Conservation (phyloP, 1,140 invertebrate species). For the Thereuonema tuberculata region DNA sequence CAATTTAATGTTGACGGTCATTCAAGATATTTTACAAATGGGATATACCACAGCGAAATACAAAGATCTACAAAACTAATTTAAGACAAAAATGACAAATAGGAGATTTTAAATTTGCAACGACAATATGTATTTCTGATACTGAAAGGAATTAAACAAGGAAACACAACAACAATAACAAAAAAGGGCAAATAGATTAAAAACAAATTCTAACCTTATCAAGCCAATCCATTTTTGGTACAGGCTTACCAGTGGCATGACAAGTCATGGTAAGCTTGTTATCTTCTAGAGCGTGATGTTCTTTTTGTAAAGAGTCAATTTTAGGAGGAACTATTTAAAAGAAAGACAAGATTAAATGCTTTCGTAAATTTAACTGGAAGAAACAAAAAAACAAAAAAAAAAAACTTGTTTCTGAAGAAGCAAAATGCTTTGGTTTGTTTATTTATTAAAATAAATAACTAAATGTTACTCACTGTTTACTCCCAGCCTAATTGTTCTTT, state of each 20-base stretch:
- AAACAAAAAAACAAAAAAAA: not conserved
- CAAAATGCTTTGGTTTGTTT: not conserved
- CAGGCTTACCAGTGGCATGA: constrained; percentile 63
- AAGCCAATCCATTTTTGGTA: constrained; percentile 65
- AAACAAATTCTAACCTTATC: constrained; percentile 16
- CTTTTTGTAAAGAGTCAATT: constrained; percentile 42
- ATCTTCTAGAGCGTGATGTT: constrained; percentile 57
- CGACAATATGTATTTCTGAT: too few species aligned
- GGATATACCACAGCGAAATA: too few species aligned
- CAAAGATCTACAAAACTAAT: too few species aligned
- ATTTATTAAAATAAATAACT: too few species aligned
- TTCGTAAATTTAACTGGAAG: not conserved
- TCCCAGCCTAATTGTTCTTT: constrained; percentile 59
- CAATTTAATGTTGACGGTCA: too few species aligned
- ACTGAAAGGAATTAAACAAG: too few species aligned
- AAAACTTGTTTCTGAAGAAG: not conserved
- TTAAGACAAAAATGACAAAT: too few species aligned
- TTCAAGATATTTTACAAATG: too few species aligned
- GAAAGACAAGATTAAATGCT: not conserved
- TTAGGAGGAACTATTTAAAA: constrained; percentile 42
- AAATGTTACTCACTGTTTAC: constrained; percentile 40
- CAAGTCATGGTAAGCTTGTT: constrained; percentile 57
- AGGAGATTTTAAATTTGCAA: too few species aligned
- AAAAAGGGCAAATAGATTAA: too few species aligned
- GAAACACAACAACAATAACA: too few species aligned